A percentile compares a stretch with the other conserved stretches of the same genome.
phyloP scores from a whole-genome alignment of 2,888 invertebrate species.

The Dryadula phaetusa region DNA sequence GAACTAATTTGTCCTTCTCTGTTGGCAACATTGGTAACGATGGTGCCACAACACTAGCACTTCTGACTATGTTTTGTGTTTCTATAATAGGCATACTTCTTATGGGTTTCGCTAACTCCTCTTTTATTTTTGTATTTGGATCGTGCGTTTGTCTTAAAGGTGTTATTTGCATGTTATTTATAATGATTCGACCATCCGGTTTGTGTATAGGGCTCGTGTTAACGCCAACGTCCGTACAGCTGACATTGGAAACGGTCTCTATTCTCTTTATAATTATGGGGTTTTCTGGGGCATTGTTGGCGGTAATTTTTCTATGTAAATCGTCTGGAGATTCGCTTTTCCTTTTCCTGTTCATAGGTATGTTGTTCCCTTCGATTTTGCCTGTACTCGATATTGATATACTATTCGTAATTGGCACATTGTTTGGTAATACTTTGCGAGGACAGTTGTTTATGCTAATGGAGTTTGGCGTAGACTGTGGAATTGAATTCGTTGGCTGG shows the following conservation, averaged over 20 bases:
- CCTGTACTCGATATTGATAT: slow-evolving; percentile 33
- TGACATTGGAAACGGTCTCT: slow-evolving; percentile 40
- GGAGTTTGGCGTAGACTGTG: slow-evolving; percentile 39
- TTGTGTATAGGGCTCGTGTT: slow-evolving; percentile 57
- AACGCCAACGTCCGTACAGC: slow-evolving; percentile 44
- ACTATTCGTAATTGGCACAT: slow-evolving; percentile 27
- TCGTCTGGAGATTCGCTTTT: slow-evolving; percentile 76
- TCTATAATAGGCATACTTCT: slow-evolving; percentile 32
- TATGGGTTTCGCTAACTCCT: slow-evolving; percentile 45
- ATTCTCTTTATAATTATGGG: slow-evolving; percentile 41
- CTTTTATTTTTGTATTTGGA: slow-evolving; percentile 45
- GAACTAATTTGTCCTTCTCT: slow-evolving; percentile 66
- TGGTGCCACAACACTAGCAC: slow-evolving; percentile 14
- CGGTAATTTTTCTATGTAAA: slow-evolving; percentile 50
- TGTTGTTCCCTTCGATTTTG: slow-evolving; percentile 45
- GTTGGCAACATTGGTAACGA: slow-evolving; percentile 29
- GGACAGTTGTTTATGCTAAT: slow-evolving; percentile 39
- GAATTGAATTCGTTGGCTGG: slow-evolving; percentile 19
- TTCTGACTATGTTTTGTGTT: slow-evolving; percentile 40
- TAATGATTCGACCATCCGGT: slow-evolving; percentile 46
- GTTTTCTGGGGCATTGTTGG: slow-evolving; percentile 39
- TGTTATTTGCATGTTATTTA: slow-evolving; percentile 47
- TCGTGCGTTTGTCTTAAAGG: slow-evolving; percentile 43
- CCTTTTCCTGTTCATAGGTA: slow-evolving; percentile 60
- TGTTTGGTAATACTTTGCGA: slow-evolving; percentile 38